These are phyloP conservation scores for Heteropelma amictum DNA, from an alignment of 2,888 invertebrate genomes.

Conservation along the genomic window DNA sequence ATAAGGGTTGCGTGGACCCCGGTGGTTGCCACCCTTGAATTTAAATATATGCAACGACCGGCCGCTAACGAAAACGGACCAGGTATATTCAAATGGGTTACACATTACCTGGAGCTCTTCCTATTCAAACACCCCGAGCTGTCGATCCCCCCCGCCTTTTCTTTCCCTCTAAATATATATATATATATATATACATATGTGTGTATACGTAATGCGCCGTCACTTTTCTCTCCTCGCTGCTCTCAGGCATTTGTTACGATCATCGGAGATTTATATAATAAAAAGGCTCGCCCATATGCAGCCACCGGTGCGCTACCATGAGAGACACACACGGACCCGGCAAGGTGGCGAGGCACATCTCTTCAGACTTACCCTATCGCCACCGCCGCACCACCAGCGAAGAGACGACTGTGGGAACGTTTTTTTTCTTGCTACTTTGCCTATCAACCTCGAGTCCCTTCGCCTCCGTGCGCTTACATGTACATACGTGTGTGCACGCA, in stretches of 20 bases:
- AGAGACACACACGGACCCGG: conserved; percentile 30
- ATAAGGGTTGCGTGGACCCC: conserved; percentile 49
- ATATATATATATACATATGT: too few relatives aligned
- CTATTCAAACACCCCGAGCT: conserved; percentile 74
- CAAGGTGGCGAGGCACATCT: conserved; percentile 51
- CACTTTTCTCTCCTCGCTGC: conserved; percentile 25
- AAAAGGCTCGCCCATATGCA: conserved; percentile 66
- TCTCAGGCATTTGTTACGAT: conserved; percentile 60
- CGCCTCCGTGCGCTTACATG: conserved; percentile 3
- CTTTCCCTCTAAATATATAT: too few relatives aligned
- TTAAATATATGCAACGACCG: conserved; percentile 76
- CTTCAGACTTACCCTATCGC: conserved; percentile 32
- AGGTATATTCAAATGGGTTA: conserved; percentile 76
- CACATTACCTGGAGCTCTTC: conserved; percentile 77
- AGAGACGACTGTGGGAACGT: conserved; percentile 73
- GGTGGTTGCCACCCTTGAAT: conserved; percentile 71
- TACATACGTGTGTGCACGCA: too few relatives aligned
- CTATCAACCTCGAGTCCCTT: conserved; percentile 62
- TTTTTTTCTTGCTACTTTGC: conserved; percentile 71
- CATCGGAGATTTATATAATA: conserved; percentile 77
- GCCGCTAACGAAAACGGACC: conserved; percentile 61
- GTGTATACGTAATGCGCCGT: too few relatives aligned
- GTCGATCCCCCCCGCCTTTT: conserved; percentile 54
- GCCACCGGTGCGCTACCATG: conserved; percentile 56
- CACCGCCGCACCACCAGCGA: conserved; percentile 66